phyloP scores from a whole-genome alignment of 1,140 invertebrate genomes.

The Neodiprion lecontei region DNA sequence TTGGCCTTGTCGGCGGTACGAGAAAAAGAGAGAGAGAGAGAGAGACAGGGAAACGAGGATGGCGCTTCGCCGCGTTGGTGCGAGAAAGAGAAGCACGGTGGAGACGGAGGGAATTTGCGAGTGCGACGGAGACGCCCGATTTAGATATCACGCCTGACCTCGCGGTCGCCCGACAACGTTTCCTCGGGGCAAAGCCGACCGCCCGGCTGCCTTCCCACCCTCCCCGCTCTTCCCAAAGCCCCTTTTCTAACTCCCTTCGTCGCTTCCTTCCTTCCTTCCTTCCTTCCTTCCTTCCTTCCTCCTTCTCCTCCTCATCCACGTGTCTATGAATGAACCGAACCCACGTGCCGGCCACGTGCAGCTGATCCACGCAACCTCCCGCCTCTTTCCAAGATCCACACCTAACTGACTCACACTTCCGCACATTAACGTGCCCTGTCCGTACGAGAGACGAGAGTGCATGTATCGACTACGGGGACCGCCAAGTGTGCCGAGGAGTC shows the following conservation, averaged over 20 bases:
- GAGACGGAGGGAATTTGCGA: constrained; percentile 16
- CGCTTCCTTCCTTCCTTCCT: constrained; percentile 7
- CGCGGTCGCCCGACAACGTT: constrained; percentile 9
- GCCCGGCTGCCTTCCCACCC: constrained; percentile 11
- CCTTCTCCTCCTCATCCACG: not conserved
- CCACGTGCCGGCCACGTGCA: constrained; percentile 1
- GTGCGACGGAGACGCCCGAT: constrained; percentile 29
- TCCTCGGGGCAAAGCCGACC: constrained; percentile 32
- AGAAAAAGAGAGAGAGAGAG: no score
- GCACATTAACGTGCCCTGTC: no score
- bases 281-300: no score
- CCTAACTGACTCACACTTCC: no score
- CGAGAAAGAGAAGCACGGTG: constrained; percentile 8
- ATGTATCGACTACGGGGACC: no score
- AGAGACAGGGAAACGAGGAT: constrained; percentile 26
- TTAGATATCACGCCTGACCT: constrained; percentile 43
- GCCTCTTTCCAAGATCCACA: no score
- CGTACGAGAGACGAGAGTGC: no score
- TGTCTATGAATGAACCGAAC: not conserved
- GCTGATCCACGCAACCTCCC: not conserved
- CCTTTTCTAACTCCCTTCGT: constrained; percentile 20
- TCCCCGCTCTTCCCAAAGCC: not conserved
- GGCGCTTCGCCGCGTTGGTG: constrained; percentile 21
- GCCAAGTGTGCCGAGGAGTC: no score
- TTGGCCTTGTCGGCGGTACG: not conserved